phyloP scores from a whole-genome alignment of 2,888 invertebrate species.

The Hirtodrosophila trivittata region DNA sequence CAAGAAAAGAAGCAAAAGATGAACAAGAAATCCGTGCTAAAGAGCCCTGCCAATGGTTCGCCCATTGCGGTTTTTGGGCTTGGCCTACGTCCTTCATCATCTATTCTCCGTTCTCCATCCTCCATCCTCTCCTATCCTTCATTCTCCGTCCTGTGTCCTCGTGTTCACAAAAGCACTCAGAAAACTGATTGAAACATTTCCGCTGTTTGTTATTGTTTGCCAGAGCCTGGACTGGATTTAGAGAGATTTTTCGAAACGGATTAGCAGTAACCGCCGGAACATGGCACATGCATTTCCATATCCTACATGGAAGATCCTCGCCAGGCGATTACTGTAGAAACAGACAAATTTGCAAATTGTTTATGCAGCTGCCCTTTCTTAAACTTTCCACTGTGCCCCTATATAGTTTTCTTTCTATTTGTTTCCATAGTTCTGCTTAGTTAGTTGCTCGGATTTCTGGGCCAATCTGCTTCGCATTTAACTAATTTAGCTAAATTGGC shows the following conservation, averaged over 20 bases:
- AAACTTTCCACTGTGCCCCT: not conserved
- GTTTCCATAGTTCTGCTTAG: not conserved
- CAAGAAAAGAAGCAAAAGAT: constrained; percentile 15
- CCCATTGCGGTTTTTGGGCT: constrained; percentile 37
- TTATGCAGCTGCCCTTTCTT: constrained; percentile 32
- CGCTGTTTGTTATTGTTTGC: constrained; percentile 66
- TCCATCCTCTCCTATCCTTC: not conserved
- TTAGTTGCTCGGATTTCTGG: constrained; percentile 4
- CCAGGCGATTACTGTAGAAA: constrained; percentile 36
- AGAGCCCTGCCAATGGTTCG: constrained; percentile 50
- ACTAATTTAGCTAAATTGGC: constrained; percentile 68
- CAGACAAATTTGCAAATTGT: constrained; percentile 33
- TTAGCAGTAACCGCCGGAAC: constrained; percentile 52
- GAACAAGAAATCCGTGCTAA: constrained; percentile 56
- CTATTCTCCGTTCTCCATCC: constrained; percentile 2
- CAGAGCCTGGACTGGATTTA: constrained; percentile 63
- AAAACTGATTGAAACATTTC: constrained; percentile 70
- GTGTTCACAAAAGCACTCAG: constrained; percentile 75
- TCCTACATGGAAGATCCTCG: constrained; percentile 56
- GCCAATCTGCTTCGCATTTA: constrained; percentile 14
- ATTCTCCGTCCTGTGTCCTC: constrained; percentile 8
- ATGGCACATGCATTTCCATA: constrained; percentile 23
- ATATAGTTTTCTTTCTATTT: not conserved
- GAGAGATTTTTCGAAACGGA: constrained; percentile 71
- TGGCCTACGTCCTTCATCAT: constrained; percentile 16